Evolutionary conservation across 2,888 invertebrate genomes (phyloP).

Genomic region (Chymomyza amoena): DNA sequence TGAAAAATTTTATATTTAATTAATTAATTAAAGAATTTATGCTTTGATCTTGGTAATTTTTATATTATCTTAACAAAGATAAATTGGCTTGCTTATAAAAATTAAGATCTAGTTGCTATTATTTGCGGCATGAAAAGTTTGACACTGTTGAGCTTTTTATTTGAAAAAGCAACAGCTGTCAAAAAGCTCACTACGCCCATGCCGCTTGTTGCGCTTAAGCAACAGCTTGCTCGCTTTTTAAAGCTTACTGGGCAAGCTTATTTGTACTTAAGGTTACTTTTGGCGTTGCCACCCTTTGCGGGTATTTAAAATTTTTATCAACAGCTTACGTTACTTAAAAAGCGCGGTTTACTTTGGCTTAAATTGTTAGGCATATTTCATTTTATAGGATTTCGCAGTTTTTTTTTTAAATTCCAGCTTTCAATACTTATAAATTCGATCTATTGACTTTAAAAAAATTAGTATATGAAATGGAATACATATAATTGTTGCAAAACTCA

Average conservation of each 20-base stretch:
- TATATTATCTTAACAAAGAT: background rate
- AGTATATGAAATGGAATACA: too few species aligned
- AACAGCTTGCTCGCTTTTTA: constrained; percentile 26
- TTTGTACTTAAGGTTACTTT: constrained; percentile 14
- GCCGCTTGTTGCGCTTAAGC: constrained; percentile 36
- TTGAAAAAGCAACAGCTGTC: constrained; percentile 55
- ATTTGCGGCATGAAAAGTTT: constrained; percentile 14
- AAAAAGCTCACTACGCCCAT: constrained; percentile 35
- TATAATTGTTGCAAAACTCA: too few species aligned
- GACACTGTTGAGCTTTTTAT: constrained; percentile 31
- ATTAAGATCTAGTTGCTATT: constrained; percentile 13
- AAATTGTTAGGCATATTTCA: background rate
- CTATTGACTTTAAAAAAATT: too few species aligned
- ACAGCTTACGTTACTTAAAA: background rate
- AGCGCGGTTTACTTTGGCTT: too few species aligned
- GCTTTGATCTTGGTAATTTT: background rate
- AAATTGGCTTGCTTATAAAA: constrained; percentile 27
- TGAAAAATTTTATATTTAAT: background rate
- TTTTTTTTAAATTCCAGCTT: too few species aligned
- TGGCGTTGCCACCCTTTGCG: constrained; percentile 44
- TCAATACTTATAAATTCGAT: too few species aligned
- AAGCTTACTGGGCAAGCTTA: background rate
- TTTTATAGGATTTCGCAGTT: too few species aligned
- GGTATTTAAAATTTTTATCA: background rate
- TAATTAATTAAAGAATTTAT: background rate